phyloP scores from a whole-genome alignment of 1,140 invertebrate species.

The Delia radicum region DNA sequence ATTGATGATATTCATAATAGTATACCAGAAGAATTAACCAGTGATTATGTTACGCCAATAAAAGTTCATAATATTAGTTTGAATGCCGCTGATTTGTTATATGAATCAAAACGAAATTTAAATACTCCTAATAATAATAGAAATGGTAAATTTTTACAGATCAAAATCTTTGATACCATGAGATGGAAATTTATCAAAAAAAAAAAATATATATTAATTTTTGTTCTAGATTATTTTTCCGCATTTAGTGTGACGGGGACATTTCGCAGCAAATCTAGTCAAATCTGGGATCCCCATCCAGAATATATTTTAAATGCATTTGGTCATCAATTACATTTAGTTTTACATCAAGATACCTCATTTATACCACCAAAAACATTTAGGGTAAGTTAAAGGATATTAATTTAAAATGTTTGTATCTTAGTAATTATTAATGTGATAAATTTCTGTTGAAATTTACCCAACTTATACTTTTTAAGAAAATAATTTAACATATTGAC shows the following conservation, averaged over 20 bases:
- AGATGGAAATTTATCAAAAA: too few relatives aligned
- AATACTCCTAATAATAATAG: conserved; percentile 36
- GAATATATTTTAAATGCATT: conserved; percentile 69
- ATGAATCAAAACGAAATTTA: conserved; percentile 49
- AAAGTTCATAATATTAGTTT: conserved; percentile 49
- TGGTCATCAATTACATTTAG: conserved; percentile 60
- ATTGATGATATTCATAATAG: conserved; percentile 32
- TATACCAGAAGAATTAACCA: conserved; percentile 37
- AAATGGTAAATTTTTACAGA: conserved; percentile 33
- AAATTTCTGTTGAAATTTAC: too few relatives aligned
- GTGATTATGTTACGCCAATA: conserved; percentile 39
- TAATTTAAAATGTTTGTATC: too few relatives aligned
- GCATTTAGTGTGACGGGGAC: conserved; percentile 59
- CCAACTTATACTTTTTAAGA: too few relatives aligned
- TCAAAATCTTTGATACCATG: background rate
- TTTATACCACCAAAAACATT: conserved; percentile 60
- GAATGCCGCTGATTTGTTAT: conserved; percentile 49
- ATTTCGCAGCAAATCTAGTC: conserved; percentile 62
- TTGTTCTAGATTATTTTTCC: conserved; percentile 37
- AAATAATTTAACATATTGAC: too few relatives aligned
- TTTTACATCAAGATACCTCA: conserved; percentile 61
- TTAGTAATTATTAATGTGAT: too few relatives aligned
- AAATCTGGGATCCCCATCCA: conserved; percentile 74
- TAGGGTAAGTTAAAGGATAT: conserved; percentile 56
- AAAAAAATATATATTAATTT: too few relatives aligned